Evolutionary conservation across 2,888 invertebrate species (phyloP).

Genomic region (Neelides folsomi): DNA sequence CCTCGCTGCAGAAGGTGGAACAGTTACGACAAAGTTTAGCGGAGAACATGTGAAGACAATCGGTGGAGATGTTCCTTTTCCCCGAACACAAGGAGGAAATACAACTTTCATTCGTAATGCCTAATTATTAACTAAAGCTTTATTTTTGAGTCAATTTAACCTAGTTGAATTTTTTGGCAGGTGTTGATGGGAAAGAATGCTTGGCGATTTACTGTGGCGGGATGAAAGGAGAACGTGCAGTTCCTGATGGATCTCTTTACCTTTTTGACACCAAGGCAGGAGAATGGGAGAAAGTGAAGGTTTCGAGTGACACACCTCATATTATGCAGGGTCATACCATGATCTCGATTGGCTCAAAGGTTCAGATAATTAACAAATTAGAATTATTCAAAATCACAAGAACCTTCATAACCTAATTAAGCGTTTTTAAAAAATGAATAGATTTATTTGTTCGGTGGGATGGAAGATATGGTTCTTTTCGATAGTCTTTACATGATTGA

Average conservation of each 20-base stretch:
- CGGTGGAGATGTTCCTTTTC: background rate
- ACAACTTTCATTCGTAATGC: slow-evolving; percentile 5
- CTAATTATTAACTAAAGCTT: background rate
- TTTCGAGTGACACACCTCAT: slow-evolving; percentile 13
- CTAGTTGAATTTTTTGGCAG: background rate
- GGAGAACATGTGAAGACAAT: background rate
- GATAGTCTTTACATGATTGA: slow-evolving; percentile 20
- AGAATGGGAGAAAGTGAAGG: slow-evolving; percentile 14
- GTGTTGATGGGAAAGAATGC: slow-evolving; percentile 6
- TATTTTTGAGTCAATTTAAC: background rate
- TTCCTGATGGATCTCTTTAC: slow-evolving; percentile 20
- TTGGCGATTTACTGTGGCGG: slow-evolving; percentile 21
- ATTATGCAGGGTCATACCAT: slow-evolving; percentile 19
- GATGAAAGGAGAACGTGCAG: slow-evolving; percentile 17
- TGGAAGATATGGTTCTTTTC: slow-evolving; percentile 11
- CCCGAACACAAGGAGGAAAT: slow-evolving; percentile 13
- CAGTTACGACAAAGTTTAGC: slow-evolving; percentile 1
- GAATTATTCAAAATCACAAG: too few species aligned
- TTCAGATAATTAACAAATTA: background rate
- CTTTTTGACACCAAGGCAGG: slow-evolving; percentile 10
- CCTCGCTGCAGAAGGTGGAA: background rate
- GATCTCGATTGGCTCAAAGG: slow-evolving; percentile 21
- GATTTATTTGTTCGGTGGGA: slow-evolving; percentile 22
- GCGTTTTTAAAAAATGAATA: slow-evolving; percentile 1
- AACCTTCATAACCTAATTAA: too few species aligned